These are phyloP conservation scores for Dasypogon diadema DNA, from an alignment of 2,888 invertebrate genomes.

Conservation along the genomic window DNA sequence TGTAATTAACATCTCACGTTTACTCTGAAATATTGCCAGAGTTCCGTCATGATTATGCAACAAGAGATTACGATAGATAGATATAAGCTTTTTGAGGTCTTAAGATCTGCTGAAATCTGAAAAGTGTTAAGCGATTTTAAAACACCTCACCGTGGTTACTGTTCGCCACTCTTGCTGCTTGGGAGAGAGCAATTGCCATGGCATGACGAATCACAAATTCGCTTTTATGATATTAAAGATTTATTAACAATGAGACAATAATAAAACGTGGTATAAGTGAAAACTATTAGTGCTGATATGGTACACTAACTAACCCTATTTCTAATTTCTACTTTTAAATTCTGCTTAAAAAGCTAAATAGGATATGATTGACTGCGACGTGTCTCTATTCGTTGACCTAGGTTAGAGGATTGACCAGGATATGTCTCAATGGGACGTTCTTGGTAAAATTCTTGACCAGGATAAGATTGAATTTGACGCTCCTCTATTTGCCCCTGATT, in stretches of 20 bases:
- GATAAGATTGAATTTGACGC: background rate
- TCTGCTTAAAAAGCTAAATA: background rate
- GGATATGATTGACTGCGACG: background rate
- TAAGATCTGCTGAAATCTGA: background rate
- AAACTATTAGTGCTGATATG: no score
- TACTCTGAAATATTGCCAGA: slow-evolving; percentile 21
- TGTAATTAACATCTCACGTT: slow-evolving; percentile 45
- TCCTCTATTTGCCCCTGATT: background rate
- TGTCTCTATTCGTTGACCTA: background rate
- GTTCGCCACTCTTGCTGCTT: background rate
- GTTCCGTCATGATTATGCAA: background rate
- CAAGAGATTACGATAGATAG: background rate
- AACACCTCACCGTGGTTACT: background rate
- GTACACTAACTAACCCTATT: no score
- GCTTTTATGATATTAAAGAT: background rate
- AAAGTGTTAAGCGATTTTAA: slow-evolving; percentile 5
- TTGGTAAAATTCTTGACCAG: background rate
- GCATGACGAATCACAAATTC: background rate
- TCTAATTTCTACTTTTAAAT: no score
- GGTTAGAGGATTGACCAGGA: background rate
- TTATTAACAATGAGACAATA: slow-evolving; percentile 4
- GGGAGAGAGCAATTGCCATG: background rate
- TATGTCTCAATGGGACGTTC: background rate
- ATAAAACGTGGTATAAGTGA: background rate
- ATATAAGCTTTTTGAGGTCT: background rate